Evolutionary conservation across 2,113 vertebrate species (phyloP), one percentile per base, ranked within the genome.

Genomic region (Hippocampus mohnikei): DNA sequence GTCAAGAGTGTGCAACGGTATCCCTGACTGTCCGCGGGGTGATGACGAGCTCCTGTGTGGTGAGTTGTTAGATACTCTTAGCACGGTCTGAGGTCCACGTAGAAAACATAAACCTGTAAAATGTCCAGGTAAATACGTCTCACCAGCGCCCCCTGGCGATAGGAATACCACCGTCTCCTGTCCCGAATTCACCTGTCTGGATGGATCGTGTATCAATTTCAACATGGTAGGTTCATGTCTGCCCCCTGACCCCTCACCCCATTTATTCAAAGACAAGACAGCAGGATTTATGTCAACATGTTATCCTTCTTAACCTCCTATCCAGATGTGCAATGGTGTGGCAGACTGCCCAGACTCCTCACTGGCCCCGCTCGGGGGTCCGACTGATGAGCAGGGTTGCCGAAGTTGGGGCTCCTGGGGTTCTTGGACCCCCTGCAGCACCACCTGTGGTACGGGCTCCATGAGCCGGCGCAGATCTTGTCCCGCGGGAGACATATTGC

Each of bases 251-350:
- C 13, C 15, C 15, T 20, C 15, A 8, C 48, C 1, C 46, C 8
- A 20, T 52, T 52, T 21, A 56, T 23, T 11, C 23, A 25, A 53
- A 20, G 9, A 56, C 2, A 56, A 56, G 9, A n/a, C 20, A 23
- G n/a, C n/a, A 2, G 9, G 3, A 56, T 56, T n/a, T n/a, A 10
- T 23, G 10, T 56, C 10, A 56, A 25, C n/a, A 4, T 58, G 13
- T 27, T 3, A 13, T 9, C 15, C 44, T 37, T 12, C 37, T n/a
- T n/a, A 11, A 18, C 10, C 56, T 46, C 0, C 73, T 66, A 10
- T 13, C 11, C 60, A 96, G 96, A 93, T 96, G 56, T 98, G 96
- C 66, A 90, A 96, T 0, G 93, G 93, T 1, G 78, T 91, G 48
- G 81, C 83, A 0, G 93, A 97, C 72, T 97, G 95, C 15, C 69